A percentile compares a stretch with the other conserved stretches of the same genome.
These are phyloP conservation scores for Ophiodon elongatus DNA, from an alignment of 2,113 vertebrate genomes.

Conservation along the genomic window DNA sequence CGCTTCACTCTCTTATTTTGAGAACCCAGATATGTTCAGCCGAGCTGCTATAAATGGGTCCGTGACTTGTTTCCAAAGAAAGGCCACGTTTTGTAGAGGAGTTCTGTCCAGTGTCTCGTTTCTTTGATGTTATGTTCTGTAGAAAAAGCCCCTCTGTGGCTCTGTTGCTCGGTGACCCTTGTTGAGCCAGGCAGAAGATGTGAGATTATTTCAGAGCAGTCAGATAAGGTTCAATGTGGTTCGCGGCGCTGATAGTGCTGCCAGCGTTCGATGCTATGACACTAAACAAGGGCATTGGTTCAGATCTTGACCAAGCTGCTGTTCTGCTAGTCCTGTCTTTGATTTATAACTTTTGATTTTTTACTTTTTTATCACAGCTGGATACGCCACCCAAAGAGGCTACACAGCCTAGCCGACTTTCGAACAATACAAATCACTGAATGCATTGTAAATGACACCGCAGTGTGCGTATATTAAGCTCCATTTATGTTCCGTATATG, in stretches of 20 bases:
- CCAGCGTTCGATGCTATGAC: not conserved
- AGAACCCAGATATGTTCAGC: not conserved
- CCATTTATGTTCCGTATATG: slow-evolving; percentile 32
- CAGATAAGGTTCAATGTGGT: slow-evolving; percentile 27
- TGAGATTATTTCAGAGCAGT: slow-evolving; percentile 32
- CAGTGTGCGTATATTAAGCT: slow-evolving; percentile 14
- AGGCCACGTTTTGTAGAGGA: not conserved
- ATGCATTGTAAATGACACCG: slow-evolving; percentile 24
- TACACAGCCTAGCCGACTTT: not conserved
- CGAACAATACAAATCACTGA: slow-evolving; percentile 24
- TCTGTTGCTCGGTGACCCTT: slow-evolving; percentile 16
- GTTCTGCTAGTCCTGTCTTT: not conserved
- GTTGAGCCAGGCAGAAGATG: slow-evolving; percentile 9
- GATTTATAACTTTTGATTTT: slow-evolving; percentile 6
- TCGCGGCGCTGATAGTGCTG: slow-evolving; percentile 20
- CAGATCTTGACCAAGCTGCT: slow-evolving; percentile 23
- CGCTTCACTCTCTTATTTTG: not conserved
- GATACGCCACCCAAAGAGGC: not conserved
- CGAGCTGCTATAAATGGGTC: not conserved
- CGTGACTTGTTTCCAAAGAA: slow-evolving; percentile 21
- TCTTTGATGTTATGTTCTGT: slow-evolving; percentile 33
- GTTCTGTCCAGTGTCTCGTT: not conserved
- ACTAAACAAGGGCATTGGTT: slow-evolving; percentile 1
- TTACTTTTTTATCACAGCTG: not conserved
- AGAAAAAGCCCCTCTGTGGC: slow-evolving; percentile 14